Percentiles rank a stretch among this genome's conserved stretches.
These are phyloP conservation scores for Baccha elongata DNA, from an alignment of 2,888 invertebrate genomes.

Conservation along the genomic window DNA sequence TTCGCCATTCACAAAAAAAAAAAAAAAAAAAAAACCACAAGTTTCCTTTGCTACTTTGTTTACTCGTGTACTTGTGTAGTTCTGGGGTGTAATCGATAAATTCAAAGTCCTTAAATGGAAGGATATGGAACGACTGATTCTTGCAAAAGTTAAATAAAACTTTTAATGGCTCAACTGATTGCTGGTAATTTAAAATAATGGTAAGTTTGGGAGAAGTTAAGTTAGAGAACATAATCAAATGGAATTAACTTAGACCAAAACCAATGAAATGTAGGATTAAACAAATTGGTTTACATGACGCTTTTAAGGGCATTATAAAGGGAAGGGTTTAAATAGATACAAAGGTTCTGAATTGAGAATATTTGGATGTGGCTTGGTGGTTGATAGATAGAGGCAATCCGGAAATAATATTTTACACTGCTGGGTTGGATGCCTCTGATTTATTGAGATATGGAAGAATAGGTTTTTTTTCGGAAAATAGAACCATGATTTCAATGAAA, in stretches of 20 bases:
- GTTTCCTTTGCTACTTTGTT: slow-evolving; percentile 18
- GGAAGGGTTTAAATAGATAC: no score
- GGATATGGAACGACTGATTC: slow-evolving; percentile 16
- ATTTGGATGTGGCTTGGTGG: no score
- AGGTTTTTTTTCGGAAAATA: no score
- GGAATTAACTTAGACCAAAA: slow-evolving; percentile 9
- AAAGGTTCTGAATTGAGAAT: no score
- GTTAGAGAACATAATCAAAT: slow-evolving; percentile 5
- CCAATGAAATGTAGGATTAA: slow-evolving; percentile 10
- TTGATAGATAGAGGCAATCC: no score
- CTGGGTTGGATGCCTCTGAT: no score
- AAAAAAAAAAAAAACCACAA: slow-evolving; percentile 28
- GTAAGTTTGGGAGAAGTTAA: neutral
- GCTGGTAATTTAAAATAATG: slow-evolving; percentile 32
- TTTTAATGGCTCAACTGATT: slow-evolving; percentile 54
- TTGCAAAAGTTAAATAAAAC: slow-evolving; percentile 40
- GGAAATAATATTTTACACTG: no score
- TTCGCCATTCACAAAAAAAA: neutral
- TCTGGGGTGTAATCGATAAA: slow-evolving; percentile 44
- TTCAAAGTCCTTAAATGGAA: slow-evolving; percentile 31
- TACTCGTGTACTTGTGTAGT: slow-evolving; percentile 26
- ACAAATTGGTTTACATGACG: neutral
- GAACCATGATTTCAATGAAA: no score
- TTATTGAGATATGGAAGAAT: no score
- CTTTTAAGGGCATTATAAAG: neutral